Evolutionary conservation across 1,140 invertebrate species (phyloP).

Genomic region (Brachionus sp.): DNA sequence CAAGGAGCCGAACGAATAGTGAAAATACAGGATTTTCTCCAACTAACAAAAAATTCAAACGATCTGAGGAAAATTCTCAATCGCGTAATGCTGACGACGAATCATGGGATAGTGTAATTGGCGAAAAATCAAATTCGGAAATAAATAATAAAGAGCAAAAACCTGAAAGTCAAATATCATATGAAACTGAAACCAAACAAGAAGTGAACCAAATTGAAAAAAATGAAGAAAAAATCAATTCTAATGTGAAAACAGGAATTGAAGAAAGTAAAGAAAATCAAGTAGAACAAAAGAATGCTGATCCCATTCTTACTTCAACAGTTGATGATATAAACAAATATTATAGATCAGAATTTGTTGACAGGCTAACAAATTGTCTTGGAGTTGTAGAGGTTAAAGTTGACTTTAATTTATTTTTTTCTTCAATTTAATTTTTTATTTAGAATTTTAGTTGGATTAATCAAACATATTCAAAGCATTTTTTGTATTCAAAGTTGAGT

Average conservation of each 20-base stretch:
- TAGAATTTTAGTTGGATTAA: conserved; percentile 38
- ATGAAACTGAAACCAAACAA: neutral
- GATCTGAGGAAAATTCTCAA: neutral
- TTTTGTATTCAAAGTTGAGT: neutral
- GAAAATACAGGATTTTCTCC: neutral
- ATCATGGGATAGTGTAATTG: neutral
- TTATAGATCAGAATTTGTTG: neutral
- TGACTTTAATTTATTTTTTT: neutral
- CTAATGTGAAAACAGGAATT: neutral
- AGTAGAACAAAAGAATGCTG: neutral
- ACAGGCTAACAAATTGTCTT: neutral
- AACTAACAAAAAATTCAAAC: conserved; percentile 16
- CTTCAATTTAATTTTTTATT: neutral
- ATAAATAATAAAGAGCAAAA: neutral
- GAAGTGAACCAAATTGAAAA: neutral
- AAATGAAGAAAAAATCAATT: neutral
- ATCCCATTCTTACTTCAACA: conserved; percentile 7
- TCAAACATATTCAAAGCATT: conserved; percentile 24
- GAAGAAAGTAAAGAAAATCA: conserved; percentile 19
- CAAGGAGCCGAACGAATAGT: neutral
- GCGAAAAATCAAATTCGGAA: neutral
- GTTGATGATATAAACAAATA: conserved; percentile 38
- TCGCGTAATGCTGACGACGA: neutral
- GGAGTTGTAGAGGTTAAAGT: neutral
- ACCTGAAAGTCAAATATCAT: neutral